phyloP scores from a whole-genome alignment of 2,888 invertebrate species.

The Ditula angustiorana region DNA sequence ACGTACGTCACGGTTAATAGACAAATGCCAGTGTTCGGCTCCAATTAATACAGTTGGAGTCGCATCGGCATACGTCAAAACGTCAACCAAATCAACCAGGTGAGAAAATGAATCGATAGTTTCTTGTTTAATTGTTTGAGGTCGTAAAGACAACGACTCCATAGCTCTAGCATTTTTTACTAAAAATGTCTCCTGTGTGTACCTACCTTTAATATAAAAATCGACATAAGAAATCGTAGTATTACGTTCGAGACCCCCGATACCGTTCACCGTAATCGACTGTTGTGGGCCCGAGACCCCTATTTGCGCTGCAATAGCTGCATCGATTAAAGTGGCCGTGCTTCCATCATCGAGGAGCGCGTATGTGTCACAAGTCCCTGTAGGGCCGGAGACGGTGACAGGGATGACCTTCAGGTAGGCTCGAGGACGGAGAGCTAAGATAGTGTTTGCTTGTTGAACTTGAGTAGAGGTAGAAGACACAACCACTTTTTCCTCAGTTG shows the following conservation, averaged over 20 bases:
- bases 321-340: not conserved
- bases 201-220: not conserved
- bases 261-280: constrained; percentile 1
- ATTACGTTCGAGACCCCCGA: not conserved
- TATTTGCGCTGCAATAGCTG: not conserved
- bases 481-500: not conserved
- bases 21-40: not conserved
- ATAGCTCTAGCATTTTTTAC: not conserved
- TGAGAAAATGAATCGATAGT: not conserved
- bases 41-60: not conserved
- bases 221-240: not conserved
- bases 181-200: not conserved
- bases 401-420: not conserved
- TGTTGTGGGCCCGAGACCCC: not conserved
- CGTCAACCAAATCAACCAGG: not conserved
- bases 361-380: not conserved
- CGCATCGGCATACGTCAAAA: no score
- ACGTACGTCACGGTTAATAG: not conserved
- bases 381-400: not conserved
- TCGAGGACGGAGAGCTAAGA: not conserved
- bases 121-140: not conserved
- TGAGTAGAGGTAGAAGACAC: not conserved
- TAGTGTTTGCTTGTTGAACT: not conserved
- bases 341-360: constrained; percentile 4
- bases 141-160: not conserved